Base-by-base conservation (phyloP, 1,140 invertebrate genomes). In the Stegodyphus mimosarum region DNA sequence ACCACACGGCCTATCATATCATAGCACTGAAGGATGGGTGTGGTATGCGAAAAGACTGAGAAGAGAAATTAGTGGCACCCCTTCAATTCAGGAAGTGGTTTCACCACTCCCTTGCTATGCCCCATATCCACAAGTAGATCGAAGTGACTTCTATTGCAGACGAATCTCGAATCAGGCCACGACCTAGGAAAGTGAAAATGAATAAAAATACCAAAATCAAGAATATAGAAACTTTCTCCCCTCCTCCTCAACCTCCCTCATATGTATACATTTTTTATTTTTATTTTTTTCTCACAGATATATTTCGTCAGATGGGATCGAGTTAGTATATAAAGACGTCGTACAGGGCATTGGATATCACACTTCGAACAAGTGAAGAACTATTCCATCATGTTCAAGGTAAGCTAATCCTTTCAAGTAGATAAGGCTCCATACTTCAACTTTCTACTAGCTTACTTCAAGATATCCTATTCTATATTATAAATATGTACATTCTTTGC, bases 111-210 rank as follows among this genome's bases (percentile, higher is more conserved):
- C 81, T 48, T 49, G 49, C 50, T 10, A 55, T 84, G 81, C 50
- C 81, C 81, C 72, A 84, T 75, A 84, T 84, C 73, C 74, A 48
- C 72, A 84, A 84, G 55, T 84, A 76, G 81, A 75, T 83, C 81
- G 81, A 84, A 76, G 51, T 49, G 18, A 67, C 17, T 77, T 60
- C 64, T 79, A 18, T 63, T 72, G 52, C 67, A 81, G 78, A 74
- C 70, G 70, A 74, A 48, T 75, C 18, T 70, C 51, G 50, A 84
- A 84, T 84, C 72, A 84, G 81, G 81, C 64, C 81, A 60, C 64
- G 81, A 84, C 81, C 81, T 84, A 84, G 81, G 64, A 83, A 84
- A 75, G 81, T 67, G 72, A 84, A 83, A 84, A 84, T 66, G 79
- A 73, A 81, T 73, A 75, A 84, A 84, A 84, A 84, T 66, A 73